Conservation (phyloP, 2,888 invertebrate species). For the Baccha elongata region DNA sequence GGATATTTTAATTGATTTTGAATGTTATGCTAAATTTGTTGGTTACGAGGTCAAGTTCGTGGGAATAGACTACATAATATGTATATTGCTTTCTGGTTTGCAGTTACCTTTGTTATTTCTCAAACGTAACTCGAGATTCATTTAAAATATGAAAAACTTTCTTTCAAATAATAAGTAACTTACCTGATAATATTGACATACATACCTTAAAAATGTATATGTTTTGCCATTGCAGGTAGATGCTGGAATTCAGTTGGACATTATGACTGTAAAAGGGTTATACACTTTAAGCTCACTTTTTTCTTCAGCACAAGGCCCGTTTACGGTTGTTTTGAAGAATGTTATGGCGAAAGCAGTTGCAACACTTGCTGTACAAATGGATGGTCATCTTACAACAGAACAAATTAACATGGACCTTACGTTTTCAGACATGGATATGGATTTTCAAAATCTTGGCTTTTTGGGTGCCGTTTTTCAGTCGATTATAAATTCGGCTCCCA, state of each 20-base stretch:
- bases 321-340: constrained; percentile 88
- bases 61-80: too few species aligned
- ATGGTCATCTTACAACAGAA: constrained; percentile 90
- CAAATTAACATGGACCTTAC: constrained; percentile 91
- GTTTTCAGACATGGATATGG: constrained; percentile 89
- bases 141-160: too few species aligned
- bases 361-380: constrained; percentile 87
- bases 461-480: constrained; percentile 88
- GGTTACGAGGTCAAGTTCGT: too few species aligned
- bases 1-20: too few species aligned
- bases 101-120: too few species aligned
- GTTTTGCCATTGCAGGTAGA: constrained; percentile 84
- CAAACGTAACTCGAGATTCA: too few species aligned
- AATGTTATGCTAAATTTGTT: too few species aligned
- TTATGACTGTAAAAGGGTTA: constrained; percentile 88
- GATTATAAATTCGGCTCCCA: constrained; percentile 91
- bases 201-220: too few species aligned
- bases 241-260: constrained; percentile 88
- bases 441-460: constrained; percentile 91
- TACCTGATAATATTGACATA: too few species aligned
- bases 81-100: too few species aligned
- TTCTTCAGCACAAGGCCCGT: constrained; percentile 89
- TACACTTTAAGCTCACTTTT: constrained; percentile 90
- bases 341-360: constrained; percentile 88
- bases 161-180: too few species aligned